These are phyloP conservation scores for Sphinx pinastri DNA, from an alignment of 2,888 invertebrate species.

Conservation along the genomic window DNA sequence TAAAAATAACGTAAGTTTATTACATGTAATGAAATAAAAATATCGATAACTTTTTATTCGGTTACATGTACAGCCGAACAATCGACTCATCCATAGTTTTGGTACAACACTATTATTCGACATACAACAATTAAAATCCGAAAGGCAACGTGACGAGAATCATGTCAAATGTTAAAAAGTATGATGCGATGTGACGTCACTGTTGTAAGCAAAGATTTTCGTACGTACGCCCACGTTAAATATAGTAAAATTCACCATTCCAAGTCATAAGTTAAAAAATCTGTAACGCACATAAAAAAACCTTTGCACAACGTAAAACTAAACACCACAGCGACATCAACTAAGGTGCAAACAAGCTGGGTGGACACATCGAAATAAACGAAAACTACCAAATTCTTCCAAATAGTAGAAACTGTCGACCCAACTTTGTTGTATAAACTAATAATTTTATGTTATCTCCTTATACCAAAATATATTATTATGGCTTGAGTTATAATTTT, in stretches of 20 bases:
- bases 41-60: conserved; percentile 70
- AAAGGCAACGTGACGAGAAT: conserved; percentile 22
- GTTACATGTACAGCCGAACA: conserved; percentile 59
- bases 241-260: conserved; percentile 5
- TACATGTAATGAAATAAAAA: conserved; percentile 83
- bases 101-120: conserved; percentile 29
- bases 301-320: not conserved
- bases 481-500: conserved; percentile 80
- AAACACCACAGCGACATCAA: conserved; percentile 13
- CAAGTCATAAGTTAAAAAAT: conserved; percentile 11
- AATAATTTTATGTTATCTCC: conserved; percentile 68
- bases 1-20: conserved; percentile 84
- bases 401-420: conserved; percentile 52
- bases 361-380: conserved; percentile 44
- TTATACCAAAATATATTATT: conserved; percentile 84
- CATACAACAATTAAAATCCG: conserved; percentile 2
- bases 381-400: conserved; percentile 38
- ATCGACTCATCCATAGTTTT: conserved; percentile 27
- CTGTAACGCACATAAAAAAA: not conserved
- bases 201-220: conserved; percentile 21
- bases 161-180: conserved; percentile 22
- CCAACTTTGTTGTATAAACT: conserved; percentile 62
- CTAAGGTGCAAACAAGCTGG: conserved; percentile 46
- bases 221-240: conserved; percentile 1
- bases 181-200: conserved; percentile 15